These are phyloP conservation scores for Pagrus major DNA, from an alignment of 2,113 vertebrate species.

Conservation along the genomic window DNA sequence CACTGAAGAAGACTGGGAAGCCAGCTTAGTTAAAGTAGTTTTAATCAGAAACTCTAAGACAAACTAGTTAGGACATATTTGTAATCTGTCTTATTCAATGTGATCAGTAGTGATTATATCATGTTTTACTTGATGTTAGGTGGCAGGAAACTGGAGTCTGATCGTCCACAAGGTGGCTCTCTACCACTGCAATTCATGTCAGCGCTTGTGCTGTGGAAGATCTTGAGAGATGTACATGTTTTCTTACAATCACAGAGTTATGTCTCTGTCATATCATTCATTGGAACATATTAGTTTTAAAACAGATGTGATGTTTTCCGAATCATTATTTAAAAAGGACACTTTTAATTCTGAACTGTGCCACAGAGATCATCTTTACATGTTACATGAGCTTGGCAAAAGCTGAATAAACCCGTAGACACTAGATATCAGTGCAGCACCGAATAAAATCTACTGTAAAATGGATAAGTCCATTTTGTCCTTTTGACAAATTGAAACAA, in stretches of 20 bases:
- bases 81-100: not conserved
- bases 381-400: not conserved
- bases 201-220: not conserved
- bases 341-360: not conserved
- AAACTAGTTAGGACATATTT: not conserved
- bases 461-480: not conserved
- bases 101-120: not conserved
- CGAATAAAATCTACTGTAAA: not conserved
- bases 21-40: not conserved
- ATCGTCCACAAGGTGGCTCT: slow-evolving; percentile 79
- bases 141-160: not conserved
- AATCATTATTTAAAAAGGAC: not conserved
- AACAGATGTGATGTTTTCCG: not conserved
- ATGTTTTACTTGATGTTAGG: not conserved
- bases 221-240: not conserved
- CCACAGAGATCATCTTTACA: not conserved
- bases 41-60: not conserved
- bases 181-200: slow-evolving; percentile 31
- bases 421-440: not conserved
- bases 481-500: not conserved
- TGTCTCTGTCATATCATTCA: not conserved
- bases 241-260: not conserved
- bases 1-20: not conserved
- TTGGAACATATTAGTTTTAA: not conserved
- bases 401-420: not conserved